phyloP scores from a whole-genome alignment of 2,113 vertebrate genomes.

The Cyprinodon brontotheroides region DNA sequence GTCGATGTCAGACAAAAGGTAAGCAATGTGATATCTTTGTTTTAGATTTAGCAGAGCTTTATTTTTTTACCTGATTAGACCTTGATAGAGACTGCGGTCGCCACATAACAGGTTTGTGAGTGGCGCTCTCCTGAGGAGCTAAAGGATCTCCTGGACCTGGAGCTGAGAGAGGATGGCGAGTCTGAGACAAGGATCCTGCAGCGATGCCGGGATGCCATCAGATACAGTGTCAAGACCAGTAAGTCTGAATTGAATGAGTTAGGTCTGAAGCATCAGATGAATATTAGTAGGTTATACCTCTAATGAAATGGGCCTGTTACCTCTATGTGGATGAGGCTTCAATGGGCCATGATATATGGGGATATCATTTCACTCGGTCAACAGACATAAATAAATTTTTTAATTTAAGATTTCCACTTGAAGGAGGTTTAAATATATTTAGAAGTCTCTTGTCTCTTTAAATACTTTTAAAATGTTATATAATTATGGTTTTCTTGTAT shows the following conservation, averaged over 20 bases:
- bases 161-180: constrained; percentile 82
- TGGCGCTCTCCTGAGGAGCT: constrained; percentile 83
- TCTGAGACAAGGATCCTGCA: constrained; percentile 79
- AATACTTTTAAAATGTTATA: too few species aligned
- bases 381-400: too few species aligned
- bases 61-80: neutral
- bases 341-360: too few species aligned
- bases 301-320: too few species aligned
- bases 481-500: too few species aligned
- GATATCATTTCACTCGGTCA: too few species aligned
- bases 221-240: constrained; percentile 89
- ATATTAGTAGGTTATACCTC: too few species aligned
- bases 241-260: constrained; percentile 29
- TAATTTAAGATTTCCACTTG: too few species aligned
- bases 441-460: too few species aligned
- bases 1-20: constrained; percentile 85
- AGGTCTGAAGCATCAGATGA: too few species aligned
- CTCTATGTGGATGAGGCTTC: too few species aligned
- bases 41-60: neutral
- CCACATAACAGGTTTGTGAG: constrained; percentile 83
- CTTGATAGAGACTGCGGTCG: neutral
- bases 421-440: too few species aligned
- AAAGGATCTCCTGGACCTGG: constrained; percentile 83
- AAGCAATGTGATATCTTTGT: neutral
- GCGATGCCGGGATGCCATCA: constrained; percentile 83